phyloP scores from a whole-genome alignment of 2,888 invertebrate genomes.

The Linnaemya vulpina region DNA sequence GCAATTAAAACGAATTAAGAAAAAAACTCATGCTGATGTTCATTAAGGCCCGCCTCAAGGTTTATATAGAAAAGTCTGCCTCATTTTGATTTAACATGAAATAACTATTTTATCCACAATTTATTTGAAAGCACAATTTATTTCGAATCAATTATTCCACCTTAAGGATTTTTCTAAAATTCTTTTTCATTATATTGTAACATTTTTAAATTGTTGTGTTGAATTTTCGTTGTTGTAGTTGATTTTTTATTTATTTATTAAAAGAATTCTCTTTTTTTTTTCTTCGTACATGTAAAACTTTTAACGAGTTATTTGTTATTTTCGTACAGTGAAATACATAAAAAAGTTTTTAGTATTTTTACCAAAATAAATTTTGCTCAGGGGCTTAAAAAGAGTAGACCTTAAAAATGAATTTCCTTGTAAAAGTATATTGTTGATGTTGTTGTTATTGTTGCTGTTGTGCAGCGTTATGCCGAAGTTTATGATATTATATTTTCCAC shows the following conservation, averaged over 20 bases:
- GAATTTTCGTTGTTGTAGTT: background rate
- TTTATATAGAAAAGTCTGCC: too few species aligned
- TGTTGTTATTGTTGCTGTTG: background rate
- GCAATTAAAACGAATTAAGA: too few species aligned
- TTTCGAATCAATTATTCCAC: background rate
- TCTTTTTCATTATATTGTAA: background rate
- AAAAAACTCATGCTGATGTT: too few species aligned
- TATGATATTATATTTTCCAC: background rate
- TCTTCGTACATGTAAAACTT: background rate
- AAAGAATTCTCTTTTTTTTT: too few species aligned
- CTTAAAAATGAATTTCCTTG: slow-evolving; percentile 18
- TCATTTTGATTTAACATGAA: background rate
- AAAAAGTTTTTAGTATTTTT: slow-evolving; percentile 51
- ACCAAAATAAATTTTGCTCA: slow-evolving; percentile 59
- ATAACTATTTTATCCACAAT: background rate
- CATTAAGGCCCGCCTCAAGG: background rate
- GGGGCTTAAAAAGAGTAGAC: slow-evolving; percentile 43
- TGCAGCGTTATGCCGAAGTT: background rate
- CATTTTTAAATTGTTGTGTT: background rate
- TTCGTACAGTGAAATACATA: background rate
- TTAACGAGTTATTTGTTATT: slow-evolving; percentile 40
- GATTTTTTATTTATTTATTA: background rate
- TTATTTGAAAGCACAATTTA: background rate
- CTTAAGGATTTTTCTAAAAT: background rate
- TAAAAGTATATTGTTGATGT: too few species aligned